Conservation (phyloP, 2,113 vertebrate genomes). For the Podarcis muralis region DNA sequence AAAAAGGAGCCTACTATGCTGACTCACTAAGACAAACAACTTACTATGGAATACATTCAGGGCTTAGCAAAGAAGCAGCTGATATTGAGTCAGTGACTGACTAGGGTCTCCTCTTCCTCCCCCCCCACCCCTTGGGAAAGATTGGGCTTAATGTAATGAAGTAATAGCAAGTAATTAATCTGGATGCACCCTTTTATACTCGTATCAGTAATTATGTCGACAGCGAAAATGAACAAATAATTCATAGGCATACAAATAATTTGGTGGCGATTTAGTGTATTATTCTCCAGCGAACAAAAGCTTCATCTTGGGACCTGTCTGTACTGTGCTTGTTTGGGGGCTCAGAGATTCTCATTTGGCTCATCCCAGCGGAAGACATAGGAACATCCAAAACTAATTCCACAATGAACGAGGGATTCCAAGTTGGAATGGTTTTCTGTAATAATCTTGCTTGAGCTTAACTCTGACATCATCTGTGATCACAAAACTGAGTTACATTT, state of each 20-base stretch:
- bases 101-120: constrained; percentile 74
- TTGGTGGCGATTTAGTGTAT: background rate
- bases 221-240: constrained; percentile 66
- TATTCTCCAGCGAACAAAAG: constrained; percentile 12
- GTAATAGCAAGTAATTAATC: constrained; percentile 64
- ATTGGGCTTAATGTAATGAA: constrained; percentile 63
- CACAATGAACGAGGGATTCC: background rate
- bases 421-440: background rate
- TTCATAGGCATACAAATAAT: constrained; percentile 1
- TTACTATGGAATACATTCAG: constrained; percentile 82
- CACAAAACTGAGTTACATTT: constrained; percentile 2
- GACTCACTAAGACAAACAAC: constrained; percentile 82
- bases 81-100: constrained; percentile 79
- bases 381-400: background rate
- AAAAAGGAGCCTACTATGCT: constrained; percentile 85
- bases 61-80: constrained; percentile 77
- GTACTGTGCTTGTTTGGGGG: background rate
- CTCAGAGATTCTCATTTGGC: background rate
- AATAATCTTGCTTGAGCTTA: constrained; percentile 2
- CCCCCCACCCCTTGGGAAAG: constrained; percentile 71
- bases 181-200: constrained; percentile 65
- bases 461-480: background rate
- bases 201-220: constrained; percentile 71
- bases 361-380: background rate
- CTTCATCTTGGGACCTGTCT: background rate